Evolutionary conservation across 2,888 invertebrate genomes (phyloP).

Genomic region (Aphidoletes aphidimyza): DNA sequence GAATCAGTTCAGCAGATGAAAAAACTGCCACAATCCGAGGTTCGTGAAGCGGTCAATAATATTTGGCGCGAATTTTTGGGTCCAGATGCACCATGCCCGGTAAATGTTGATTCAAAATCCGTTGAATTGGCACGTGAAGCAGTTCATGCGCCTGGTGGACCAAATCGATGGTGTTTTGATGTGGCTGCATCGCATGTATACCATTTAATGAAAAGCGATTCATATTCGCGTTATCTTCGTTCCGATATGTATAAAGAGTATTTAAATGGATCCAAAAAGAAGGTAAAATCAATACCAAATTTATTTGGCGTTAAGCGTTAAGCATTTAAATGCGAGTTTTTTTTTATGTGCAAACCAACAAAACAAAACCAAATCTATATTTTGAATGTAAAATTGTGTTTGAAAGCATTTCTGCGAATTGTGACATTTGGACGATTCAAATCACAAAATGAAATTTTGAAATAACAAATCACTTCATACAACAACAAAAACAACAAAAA

Average conservation of each 20-base stretch:
- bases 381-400: not conserved
- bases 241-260: slow-evolving; percentile 99
- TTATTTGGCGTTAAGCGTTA: slow-evolving; percentile 67
- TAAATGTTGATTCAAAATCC: slow-evolving; percentile 96
- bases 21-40: slow-evolving; percentile 85
- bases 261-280: slow-evolving; percentile 94
- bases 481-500: not conserved
- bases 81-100: slow-evolving; percentile 93
- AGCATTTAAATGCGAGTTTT: too few species aligned
- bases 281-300: slow-evolving; percentile 75
- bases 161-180: slow-evolving; percentile 95
- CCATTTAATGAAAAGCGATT: slow-evolving; percentile 99
- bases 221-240: slow-evolving; percentile 95
- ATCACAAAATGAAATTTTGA: not conserved
- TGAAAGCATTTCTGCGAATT: slow-evolving; percentile 1
- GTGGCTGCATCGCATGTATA: slow-evolving; percentile 99
- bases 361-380: not conserved
- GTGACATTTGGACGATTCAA: slow-evolving; percentile 30
- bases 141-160: slow-evolving; percentile 72
- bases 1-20: slow-evolving; percentile 93
- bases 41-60: slow-evolving; percentile 82
- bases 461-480: not conserved
- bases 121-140: slow-evolving; percentile 85
- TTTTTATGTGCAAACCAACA: slow-evolving; percentile 12
- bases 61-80: slow-evolving; percentile 95